Conservation (phyloP, 2,888 invertebrate genomes). For the Epiblema foenella region DNA sequence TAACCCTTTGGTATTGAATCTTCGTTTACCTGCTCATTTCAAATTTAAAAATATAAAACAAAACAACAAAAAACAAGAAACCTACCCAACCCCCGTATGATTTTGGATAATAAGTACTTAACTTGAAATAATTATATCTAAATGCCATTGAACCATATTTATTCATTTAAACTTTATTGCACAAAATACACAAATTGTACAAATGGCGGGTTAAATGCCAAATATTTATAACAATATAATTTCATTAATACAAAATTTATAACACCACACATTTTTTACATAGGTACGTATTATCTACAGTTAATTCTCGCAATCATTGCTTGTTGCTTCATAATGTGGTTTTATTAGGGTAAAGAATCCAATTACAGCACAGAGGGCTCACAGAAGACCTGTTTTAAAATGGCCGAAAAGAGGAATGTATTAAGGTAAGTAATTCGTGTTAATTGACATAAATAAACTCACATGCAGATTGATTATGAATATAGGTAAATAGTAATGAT, state of each 20-base stretch:
- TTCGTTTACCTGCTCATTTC: neutral
- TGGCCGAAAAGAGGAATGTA: slow-evolving; percentile 1
- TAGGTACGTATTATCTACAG: neutral
- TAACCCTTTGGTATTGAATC: neutral
- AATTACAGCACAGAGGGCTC: slow-evolving; percentile 2
- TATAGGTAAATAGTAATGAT: neutral
- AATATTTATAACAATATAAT: neutral
- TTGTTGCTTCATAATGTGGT: slow-evolving; percentile 13
- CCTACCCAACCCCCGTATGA: neutral
- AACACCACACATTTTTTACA: slow-evolving; percentile 1
- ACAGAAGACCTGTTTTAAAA: slow-evolving; percentile 16
- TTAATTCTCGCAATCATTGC: neutral
- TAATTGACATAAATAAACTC: neutral
- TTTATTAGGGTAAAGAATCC: slow-evolving; percentile 20
- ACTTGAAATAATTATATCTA: neutral
- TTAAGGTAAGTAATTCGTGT: neutral
- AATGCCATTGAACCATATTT: neutral
- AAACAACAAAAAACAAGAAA: no score
- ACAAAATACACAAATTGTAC: no score
- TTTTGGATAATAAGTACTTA: neutral
- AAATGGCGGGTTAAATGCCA: no score
- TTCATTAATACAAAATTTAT: neutral
- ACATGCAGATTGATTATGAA: neutral
- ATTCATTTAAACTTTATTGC: no score
- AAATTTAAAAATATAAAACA: neutral